Evolutionary conservation across 92 coral and sea anemone genomes (phyloP).

Genomic region (Umimayanthus chanpuru): DNA sequence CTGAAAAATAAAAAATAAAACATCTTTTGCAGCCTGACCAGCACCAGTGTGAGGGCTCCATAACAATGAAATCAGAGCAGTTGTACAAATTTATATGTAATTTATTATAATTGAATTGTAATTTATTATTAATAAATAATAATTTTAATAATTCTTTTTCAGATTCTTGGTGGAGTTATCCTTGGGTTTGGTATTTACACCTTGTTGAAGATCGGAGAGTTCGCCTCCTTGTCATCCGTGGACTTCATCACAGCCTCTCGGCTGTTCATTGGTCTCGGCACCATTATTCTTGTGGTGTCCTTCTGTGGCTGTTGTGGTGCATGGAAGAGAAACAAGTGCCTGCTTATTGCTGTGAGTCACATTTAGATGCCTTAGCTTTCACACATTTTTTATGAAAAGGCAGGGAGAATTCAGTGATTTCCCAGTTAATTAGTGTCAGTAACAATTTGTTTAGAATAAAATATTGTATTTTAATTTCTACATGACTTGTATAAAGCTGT

Average conservation of each 20-base stretch:
- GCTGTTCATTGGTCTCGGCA: conserved; percentile 23
- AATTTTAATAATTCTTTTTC: neutral
- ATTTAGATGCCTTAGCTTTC: neutral
- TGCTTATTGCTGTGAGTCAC: conserved; percentile 23
- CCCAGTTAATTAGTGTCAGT: too few relatives aligned
- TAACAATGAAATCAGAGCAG: too few relatives aligned
- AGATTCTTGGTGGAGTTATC: conserved; percentile 31
- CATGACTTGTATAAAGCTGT: too few relatives aligned
- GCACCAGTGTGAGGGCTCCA: too few relatives aligned
- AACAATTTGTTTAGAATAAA: too few relatives aligned
- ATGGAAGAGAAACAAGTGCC: conserved; percentile 21
- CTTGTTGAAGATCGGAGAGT: conserved; percentile 23
- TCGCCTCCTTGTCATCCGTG: conserved; percentile 9
- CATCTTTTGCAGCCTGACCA: too few relatives aligned
- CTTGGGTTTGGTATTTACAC: conserved; percentile 25
- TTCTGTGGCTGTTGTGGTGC: conserved; percentile 46
- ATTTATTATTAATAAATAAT: too few relatives aligned
- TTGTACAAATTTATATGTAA: too few relatives aligned
- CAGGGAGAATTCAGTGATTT: too few relatives aligned
- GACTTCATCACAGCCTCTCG: conserved; percentile 36
- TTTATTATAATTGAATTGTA: too few relatives aligned
- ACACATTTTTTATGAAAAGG: neutral
- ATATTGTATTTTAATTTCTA: too few relatives aligned
- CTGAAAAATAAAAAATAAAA: too few relatives aligned
- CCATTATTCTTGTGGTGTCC: conserved; percentile 11